These are phyloP conservation scores for Spodoptera exigua DNA, from an alignment of 2,888 invertebrate genomes.

Conservation along the genomic window DNA sequence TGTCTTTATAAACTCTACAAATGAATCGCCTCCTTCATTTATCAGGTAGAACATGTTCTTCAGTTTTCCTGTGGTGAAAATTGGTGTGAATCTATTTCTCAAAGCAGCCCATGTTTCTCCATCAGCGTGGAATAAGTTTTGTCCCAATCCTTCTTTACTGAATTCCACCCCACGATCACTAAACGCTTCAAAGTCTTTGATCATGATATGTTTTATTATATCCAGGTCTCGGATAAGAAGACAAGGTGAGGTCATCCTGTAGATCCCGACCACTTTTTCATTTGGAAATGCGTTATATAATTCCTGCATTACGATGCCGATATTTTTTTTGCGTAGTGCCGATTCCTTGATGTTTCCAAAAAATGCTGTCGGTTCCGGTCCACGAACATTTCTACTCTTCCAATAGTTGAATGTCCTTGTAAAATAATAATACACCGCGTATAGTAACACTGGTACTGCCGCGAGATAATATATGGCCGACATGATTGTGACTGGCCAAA, in stretches of 20 bases:
- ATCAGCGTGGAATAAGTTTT: constrained; percentile 71
- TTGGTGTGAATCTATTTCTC: constrained; percentile 69
- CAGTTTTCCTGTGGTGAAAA: constrained; percentile 76
- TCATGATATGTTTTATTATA: constrained; percentile 70
- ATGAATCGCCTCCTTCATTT: constrained; percentile 63
- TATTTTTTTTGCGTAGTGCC: constrained; percentile 55
- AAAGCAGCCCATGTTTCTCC: constrained; percentile 70
- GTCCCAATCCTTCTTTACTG: constrained; percentile 67
- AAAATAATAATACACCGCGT: constrained; percentile 62
- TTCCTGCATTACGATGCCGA: constrained; percentile 57
- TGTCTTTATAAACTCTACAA: constrained; percentile 56
- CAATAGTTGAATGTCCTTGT: constrained; percentile 72
- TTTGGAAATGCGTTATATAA: constrained; percentile 66
- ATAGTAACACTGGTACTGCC: constrained; percentile 35
- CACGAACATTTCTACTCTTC: constrained; percentile 65
- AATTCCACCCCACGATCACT: constrained; percentile 69
- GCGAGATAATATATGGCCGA: constrained; percentile 30
- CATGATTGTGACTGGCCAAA: constrained; percentile 21
- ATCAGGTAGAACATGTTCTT: constrained; percentile 74
- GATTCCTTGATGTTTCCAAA: constrained; percentile 70
- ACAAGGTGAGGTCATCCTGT: constrained; percentile 67
- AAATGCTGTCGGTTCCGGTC: constrained; percentile 64
- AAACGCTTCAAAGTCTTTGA: constrained; percentile 74
- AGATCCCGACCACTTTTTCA: constrained; percentile 74
- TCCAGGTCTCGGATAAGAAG: constrained; percentile 73